phyloP scores from a whole-genome alignment of 2,888 invertebrate species.

The Byasa hedistus region DNA sequence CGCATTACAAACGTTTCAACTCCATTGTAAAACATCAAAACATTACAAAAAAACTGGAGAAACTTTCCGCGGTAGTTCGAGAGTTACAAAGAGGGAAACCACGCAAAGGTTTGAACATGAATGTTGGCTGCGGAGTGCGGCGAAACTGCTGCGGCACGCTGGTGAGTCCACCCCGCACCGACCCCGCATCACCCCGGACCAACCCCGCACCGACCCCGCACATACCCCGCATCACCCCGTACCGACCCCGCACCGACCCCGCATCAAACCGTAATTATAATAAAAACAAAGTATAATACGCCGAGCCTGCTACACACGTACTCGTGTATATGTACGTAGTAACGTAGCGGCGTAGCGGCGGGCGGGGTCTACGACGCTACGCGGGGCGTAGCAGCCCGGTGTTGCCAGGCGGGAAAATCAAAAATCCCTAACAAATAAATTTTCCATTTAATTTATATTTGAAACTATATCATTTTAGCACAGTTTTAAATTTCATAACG shows the following conservation, averaged over 20 bases:
- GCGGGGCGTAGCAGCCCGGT: constrained; percentile 54
- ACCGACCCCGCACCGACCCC: constrained; percentile 12
- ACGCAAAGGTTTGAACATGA: constrained; percentile 11
- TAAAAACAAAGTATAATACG: constrained; percentile 38
- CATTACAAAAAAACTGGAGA: neutral
- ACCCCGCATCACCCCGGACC: neutral
- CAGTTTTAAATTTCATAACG: no score
- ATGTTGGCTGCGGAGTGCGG: constrained; percentile 8
- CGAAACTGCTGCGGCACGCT: constrained; percentile 15
- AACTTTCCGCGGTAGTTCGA: neutral
- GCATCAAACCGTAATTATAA: constrained; percentile 33
- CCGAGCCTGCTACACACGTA: constrained; percentile 36
- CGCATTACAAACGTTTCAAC: no score
- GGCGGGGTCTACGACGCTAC: constrained; percentile 67
- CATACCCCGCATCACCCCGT: no score
- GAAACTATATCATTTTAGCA: no score
- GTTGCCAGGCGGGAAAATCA: constrained; percentile 45
- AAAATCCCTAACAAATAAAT: constrained; percentile 9
- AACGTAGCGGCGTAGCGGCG: constrained; percentile 44
- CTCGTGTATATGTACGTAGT: constrained; percentile 31
- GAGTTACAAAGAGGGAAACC: constrained; percentile 13
- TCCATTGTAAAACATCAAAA: no score
- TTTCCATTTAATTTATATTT: neutral
- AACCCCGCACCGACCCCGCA: constrained; percentile 19
- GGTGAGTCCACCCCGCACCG: constrained; percentile 4